phyloP scores from a whole-genome alignment of 2,888 invertebrate genomes.

The Arctia plantaginis region DNA sequence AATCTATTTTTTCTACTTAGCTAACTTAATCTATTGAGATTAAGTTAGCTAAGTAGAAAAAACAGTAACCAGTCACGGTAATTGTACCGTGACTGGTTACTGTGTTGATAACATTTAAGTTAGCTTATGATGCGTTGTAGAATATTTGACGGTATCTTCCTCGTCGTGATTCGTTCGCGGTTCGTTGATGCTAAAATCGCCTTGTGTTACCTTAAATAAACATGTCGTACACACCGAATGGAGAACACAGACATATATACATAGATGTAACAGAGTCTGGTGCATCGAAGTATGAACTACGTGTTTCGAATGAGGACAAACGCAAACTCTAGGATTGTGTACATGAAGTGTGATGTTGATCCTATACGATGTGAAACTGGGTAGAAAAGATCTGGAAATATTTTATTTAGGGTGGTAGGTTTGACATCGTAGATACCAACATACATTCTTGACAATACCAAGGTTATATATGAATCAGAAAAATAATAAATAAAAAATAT shows the following conservation, averaged over 20 bases:
- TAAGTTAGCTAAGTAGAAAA: too few species aligned
- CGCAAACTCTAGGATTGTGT: not conserved
- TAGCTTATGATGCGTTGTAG: too few species aligned
- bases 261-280: constrained; percentile 20
- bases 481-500: too few species aligned
- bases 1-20: too few species aligned
- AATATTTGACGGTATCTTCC: too few species aligned
- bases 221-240: not conserved
- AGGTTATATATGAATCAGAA: too few species aligned
- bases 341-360: constrained; percentile 2
- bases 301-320: constrained; percentile 28
- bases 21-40: too few species aligned
- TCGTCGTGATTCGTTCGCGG: not conserved
- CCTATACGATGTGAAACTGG: not conserved
- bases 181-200: not conserved
- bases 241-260: constrained; percentile 1
- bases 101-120: too few species aligned
- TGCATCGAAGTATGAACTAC: constrained; percentile 39
- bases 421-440: too few species aligned
- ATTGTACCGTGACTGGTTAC: too few species aligned
- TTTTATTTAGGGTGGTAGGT: not conserved
- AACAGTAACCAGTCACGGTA: too few species aligned
- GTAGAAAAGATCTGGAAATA: not conserved
- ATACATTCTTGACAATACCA: too few species aligned
- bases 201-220: not conserved